Evolutionary conservation across 2,113 vertebrate genomes (phyloP).

Genomic region (Podilymbus podiceps): DNA sequence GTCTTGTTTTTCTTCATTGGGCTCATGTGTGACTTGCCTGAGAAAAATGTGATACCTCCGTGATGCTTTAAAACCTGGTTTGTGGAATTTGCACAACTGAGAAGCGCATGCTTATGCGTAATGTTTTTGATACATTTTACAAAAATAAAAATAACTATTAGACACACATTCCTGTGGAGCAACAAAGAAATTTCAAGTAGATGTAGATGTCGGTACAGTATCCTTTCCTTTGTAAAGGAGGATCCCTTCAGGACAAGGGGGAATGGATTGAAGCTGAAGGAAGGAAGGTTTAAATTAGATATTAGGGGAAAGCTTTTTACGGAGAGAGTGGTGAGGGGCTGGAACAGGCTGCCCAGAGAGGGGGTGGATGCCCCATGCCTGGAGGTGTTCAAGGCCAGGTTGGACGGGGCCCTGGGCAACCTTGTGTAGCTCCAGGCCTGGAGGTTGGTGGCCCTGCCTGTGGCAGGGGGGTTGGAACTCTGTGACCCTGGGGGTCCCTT

Average conservation of each 20-base stretch:
- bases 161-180: not conserved
- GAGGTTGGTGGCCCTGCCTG: no score
- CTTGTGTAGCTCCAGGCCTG: no score
- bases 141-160: not conserved
- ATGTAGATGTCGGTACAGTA: not conserved
- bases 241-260: not conserved
- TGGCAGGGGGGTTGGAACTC: no score
- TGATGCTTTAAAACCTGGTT: not conserved
- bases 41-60: not conserved
- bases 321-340: no score
- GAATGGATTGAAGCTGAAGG: no score
- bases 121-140: not conserved
- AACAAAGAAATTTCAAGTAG: not conserved
- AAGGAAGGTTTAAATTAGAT: no score
- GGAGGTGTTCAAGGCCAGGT: no score
- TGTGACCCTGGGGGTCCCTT: no score
- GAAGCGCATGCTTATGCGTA: not conserved
- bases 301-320: no score
- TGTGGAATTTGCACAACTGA: not conserved
- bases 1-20: not conserved
- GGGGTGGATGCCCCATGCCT: no score
- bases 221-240: not conserved
- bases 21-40: not conserved
- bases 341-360: no score
- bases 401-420: no score